phyloP scores from a whole-genome alignment of 2,113 vertebrate species.

The Fukomys damarensis region DNA sequence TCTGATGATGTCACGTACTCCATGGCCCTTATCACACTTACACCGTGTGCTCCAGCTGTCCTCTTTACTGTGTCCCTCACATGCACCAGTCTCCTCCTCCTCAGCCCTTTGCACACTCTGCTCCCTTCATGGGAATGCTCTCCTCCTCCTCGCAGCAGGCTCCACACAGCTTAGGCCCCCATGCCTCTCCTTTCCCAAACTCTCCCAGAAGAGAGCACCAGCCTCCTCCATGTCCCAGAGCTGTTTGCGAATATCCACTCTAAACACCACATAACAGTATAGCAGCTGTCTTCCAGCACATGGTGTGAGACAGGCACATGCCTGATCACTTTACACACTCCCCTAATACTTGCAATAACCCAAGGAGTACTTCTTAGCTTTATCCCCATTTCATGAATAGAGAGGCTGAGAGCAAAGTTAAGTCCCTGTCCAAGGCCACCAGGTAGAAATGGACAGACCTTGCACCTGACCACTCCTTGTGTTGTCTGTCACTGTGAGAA shows the following conservation, averaged over 20 bases:
- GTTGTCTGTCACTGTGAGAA: neutral
- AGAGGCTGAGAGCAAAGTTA: neutral
- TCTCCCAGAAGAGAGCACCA: neutral
- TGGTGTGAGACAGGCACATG: neutral
- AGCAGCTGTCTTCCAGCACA: neutral
- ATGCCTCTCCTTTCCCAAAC: slow-evolving; percentile 2
- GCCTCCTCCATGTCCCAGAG: neutral
- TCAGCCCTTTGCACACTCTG: neutral
- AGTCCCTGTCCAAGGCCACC: neutral
- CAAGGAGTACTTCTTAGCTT: neutral
- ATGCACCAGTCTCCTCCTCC: neutral
- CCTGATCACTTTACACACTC: neutral
- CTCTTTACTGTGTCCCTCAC: neutral
- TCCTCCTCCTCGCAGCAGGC: neutral
- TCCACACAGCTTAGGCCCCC: neutral
- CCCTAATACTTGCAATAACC: neutral
- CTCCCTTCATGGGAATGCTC: neutral
- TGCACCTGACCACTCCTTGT: neutral
- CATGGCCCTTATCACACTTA: neutral
- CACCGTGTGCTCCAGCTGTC: no score
- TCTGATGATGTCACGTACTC: neutral
- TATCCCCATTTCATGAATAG: neutral
- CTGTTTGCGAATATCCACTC: neutral
- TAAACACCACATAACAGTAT: neutral
- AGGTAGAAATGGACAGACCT: neutral